Base-by-base conservation (phyloP, 2,113 vertebrate species). In the Amazona guildingii region DNA sequence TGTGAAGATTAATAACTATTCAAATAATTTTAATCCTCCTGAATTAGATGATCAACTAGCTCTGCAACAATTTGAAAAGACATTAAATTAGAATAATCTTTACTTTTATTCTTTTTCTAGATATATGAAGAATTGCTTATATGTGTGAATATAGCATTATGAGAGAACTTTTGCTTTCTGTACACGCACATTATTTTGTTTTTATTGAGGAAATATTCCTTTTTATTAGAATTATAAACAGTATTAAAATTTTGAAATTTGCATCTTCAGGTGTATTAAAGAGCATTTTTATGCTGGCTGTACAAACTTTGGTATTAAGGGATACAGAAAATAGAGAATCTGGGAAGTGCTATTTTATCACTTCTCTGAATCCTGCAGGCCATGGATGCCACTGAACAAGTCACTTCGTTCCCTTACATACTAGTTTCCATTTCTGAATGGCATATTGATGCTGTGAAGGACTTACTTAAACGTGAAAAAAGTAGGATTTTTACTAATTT, bases 151-250 rank as follows among this genome's bases (percentile, higher is more conserved):
- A 66, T 73, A 84, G n/a, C 70, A 25, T 90, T 73, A n/a, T 44
- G 54, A 95, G 85, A 79, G 77, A 86, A n/a, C 54, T 43, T 74
- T 57, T 86, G 41, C 86, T 63, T 94, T 94, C 25, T 88, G 14
- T 69, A 74, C 68, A 75, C 5, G 6, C 35, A 17, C 55, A 64
- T 72, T 70, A 55, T 67, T 91, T 76, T 92, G 41, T 59, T 84
- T 69, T 19, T 95, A 75, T 52, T 95, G 68, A 78, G 54, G 83
- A 79, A 94, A 75, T 61, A 91, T 46, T 46, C 27, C 35, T 79
- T 92, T 96, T 75, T 70, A 57, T 80, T 92, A 46, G 86, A 84
- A 76, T 90, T 83, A 66, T 49, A 82, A 88, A 28, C 33, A 48
- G 39, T 79, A 67, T 84, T 93, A 76, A 92, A 48, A 21, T 88